Conservation (phyloP, 1,140 invertebrate species). For the Cepaea nemoralis region DNA sequence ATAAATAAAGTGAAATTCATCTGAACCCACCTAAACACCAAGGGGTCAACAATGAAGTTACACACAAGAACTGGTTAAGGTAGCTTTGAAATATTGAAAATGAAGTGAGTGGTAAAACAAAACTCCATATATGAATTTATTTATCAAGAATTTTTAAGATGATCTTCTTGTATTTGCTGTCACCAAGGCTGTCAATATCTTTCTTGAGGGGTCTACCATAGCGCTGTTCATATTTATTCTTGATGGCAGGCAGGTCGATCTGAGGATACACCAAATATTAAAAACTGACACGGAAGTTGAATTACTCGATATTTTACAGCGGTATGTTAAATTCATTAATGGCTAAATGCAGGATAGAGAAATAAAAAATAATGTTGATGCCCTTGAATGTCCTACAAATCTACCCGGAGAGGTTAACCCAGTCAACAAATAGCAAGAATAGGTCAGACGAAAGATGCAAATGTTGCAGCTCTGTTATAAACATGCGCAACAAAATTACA, state of each 20-base stretch:
- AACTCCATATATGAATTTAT: background rate
- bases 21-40: too few species aligned
- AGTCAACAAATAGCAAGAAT: constrained; percentile 73
- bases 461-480: too few species aligned
- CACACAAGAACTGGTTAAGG: background rate
- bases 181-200: constrained; percentile 90
- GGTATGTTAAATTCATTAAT: too few species aligned
- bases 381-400: too few species aligned
- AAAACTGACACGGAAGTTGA: too few species aligned
- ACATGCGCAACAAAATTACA: too few species aligned
- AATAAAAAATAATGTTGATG: too few species aligned
- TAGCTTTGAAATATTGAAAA: background rate
- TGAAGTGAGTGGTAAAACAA: too few species aligned
- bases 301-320: too few species aligned
- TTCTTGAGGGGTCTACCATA: constrained; percentile 73
- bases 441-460: constrained; percentile 85
- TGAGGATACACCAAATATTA: background rate
- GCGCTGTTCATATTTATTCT: background rate
- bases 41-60: too few species aligned
- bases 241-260: background rate
- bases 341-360: too few species aligned
- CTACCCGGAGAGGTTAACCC: constrained; percentile 75
- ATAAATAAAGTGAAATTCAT: too few species aligned
- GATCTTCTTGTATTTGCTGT: constrained; percentile 90
- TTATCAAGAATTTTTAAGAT: constrained; percentile 81